phyloP scores from a whole-genome alignment of 2,888 invertebrate species.

The Beris chalybata region DNA sequence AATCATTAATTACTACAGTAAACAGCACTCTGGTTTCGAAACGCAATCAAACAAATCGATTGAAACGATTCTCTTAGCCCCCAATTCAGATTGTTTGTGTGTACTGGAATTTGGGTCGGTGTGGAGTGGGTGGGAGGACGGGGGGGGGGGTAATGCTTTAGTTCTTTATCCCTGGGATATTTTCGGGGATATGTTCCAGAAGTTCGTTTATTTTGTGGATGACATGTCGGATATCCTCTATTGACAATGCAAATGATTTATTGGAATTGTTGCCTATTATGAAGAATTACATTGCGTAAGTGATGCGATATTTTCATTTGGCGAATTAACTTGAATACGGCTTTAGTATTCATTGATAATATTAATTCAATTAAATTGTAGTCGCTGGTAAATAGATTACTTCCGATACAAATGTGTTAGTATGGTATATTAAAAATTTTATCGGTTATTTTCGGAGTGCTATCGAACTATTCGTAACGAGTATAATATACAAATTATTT shows the following conservation, averaged over 20 bases:
- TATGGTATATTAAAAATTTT: too few relatives aligned
- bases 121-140: neutral
- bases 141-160: neutral
- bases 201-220: constrained; percentile 28
- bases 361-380: too few relatives aligned
- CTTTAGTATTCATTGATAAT: too few relatives aligned
- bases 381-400: too few relatives aligned
- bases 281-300: too few relatives aligned
- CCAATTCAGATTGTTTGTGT: neutral
- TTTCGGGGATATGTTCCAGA: constrained; percentile 12
- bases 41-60: constrained; percentile 22
- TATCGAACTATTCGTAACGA: too few relatives aligned
- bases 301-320: too few relatives aligned
- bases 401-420: too few relatives aligned
- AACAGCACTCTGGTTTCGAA: neutral
- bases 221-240: constrained; percentile 28
- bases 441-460: too few relatives aligned
- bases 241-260: constrained; percentile 28
- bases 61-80: constrained; percentile 14
- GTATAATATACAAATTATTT: too few relatives aligned
- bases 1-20: constrained; percentile 37
- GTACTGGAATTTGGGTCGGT: constrained; percentile 7
- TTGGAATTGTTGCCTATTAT: constrained; percentile 9
- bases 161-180: constrained; percentile 25
- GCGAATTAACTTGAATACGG: too few relatives aligned